A percentile compares a stretch with the other conserved stretches of the same genome.
phyloP scores from a whole-genome alignment of 1,140 invertebrate genomes.

The Magallana ariakensis region DNA sequence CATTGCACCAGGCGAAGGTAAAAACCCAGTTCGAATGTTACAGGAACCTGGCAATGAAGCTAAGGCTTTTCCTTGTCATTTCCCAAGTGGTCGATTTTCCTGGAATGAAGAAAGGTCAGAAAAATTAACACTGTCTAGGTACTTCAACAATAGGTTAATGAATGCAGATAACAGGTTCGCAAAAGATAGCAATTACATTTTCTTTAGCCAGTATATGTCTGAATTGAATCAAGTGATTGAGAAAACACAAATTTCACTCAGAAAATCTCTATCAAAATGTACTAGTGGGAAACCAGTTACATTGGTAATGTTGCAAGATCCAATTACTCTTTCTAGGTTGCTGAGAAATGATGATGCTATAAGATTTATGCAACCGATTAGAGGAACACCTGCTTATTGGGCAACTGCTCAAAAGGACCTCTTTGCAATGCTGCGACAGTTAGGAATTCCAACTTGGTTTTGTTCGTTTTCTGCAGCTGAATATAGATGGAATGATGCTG shows the following conservation, averaged over 20 bases:
- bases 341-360: slow-evolving; percentile 27
- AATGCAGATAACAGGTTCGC: too few relatives aligned
- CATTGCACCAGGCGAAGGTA: slow-evolving; percentile 44
- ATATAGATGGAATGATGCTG: slow-evolving; percentile 55
- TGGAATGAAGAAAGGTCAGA: slow-evolving; percentile 37
- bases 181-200: too few relatives aligned
- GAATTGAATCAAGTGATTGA: too few relatives aligned
- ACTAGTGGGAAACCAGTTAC: not conserved
- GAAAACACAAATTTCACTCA: too few relatives aligned
- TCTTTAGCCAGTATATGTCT: too few relatives aligned
- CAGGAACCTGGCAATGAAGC: slow-evolving; percentile 44
- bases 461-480: slow-evolving; percentile 59
- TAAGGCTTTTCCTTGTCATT: slow-evolving; percentile 39
- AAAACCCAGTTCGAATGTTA: slow-evolving; percentile 39
- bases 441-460: slow-evolving; percentile 56
- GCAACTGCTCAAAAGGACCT: slow-evolving; percentile 56
- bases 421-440: slow-evolving; percentile 62
- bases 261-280: too few relatives aligned
- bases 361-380: slow-evolving; percentile 54
- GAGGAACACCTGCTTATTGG: slow-evolving; percentile 58
- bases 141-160: slow-evolving; percentile 32
- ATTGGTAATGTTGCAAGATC: not conserved
- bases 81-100: slow-evolving; percentile 30
- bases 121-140: slow-evolving; percentile 2
- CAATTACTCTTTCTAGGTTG: not conserved